Evolutionary conservation across 2,797 vertebrate genomes (phyloP), one percentile per base, ranked within the genome.

Genomic region (Vipera ursinii): DNA sequence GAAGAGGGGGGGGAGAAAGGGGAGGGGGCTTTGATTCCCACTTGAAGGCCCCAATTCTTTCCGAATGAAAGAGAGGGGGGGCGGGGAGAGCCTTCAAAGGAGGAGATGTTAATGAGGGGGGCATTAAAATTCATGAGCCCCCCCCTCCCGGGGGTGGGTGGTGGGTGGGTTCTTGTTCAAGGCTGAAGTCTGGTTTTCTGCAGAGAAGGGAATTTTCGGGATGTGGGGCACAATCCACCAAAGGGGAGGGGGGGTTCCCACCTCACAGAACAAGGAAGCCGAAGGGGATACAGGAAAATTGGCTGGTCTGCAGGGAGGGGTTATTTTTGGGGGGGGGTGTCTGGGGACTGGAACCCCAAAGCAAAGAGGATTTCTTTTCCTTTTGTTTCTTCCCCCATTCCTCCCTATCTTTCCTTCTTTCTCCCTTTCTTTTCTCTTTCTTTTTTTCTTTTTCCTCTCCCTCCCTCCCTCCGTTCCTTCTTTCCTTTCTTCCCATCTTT

Each of bases 151-250:
- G 3, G 2, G 69, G n/a, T 32, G 65, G 14, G 32, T 3, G 22
- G 14, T 1, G 2, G 69, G n/a, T 32, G 65, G 14, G 32, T 3
- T 73, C 69, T 73, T 20, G 15, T 73, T 38, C 69, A 73, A 38
- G 32, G 69, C 17, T 15, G 14, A 38, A 7, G 65, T 38, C 14
- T 38, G 65, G 14, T 17, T 7, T 7, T n/a, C 15, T 0, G 32
- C 15, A 73, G 85, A 90, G 88, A 94, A 85, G 2, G 0, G 38
- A 69, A 95, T 92, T 90, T n/a, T 93, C 32, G 9, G 88, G 93
- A 95, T 93, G 94, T 93, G 93, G 96, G 95, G 94, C 95, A 91
- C n/a, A 15, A 38, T 24, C n/a, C 53, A 12, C 7, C 26, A 6
- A 14, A 6, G 4, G 26, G 14, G 48, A 8, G 3, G 4, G 26